A percentile compares a stretch with the other conserved stretches of the same genome.
phyloP scores from a whole-genome alignment of 2,888 invertebrate genomes.

The Antheraea assamensis region DNA sequence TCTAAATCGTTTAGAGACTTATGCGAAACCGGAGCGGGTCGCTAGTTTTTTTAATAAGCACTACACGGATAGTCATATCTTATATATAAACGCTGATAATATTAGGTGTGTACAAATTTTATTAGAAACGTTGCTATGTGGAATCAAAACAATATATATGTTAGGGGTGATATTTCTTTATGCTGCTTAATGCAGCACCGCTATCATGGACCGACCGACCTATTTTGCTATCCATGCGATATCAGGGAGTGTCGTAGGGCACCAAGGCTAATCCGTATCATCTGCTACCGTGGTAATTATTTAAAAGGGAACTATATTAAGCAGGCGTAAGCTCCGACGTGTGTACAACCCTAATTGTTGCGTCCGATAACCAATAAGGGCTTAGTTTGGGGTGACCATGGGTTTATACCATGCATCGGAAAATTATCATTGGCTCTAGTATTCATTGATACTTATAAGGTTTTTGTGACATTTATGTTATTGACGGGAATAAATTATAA shows the following conservation, averaged over 20 bases:
- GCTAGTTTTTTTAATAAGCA: no score
- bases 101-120: not conserved
- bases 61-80: no score
- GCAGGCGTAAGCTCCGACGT: slow-evolving; percentile 68
- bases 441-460: not conserved
- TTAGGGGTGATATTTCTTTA: not conserved
- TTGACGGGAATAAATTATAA: not conserved
- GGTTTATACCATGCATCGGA: slow-evolving; percentile 14
- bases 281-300: slow-evolving; percentile 80
- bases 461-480: not conserved
- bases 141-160: not conserved
- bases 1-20: no score
- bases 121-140: not conserved
- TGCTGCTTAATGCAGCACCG: slow-evolving; percentile 38
- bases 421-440: not conserved
- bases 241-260: slow-evolving; percentile 45
- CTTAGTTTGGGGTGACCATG: slow-evolving; percentile 56
- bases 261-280: slow-evolving; percentile 74
- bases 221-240: slow-evolving; percentile 51
- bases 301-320: slow-evolving; percentile 69
- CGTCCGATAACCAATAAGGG: slow-evolving; percentile 70
- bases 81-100: no score
- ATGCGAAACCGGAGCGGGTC: no score
- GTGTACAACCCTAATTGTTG: slow-evolving; percentile 77
- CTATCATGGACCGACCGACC: slow-evolving; percentile 47